A percentile compares a stretch with the other conserved stretches of the same genome.
These are phyloP conservation scores for Tragelaphus scriptus DNA, from an alignment of 2,113 vertebrate genomes.

Conservation along the genomic window DNA sequence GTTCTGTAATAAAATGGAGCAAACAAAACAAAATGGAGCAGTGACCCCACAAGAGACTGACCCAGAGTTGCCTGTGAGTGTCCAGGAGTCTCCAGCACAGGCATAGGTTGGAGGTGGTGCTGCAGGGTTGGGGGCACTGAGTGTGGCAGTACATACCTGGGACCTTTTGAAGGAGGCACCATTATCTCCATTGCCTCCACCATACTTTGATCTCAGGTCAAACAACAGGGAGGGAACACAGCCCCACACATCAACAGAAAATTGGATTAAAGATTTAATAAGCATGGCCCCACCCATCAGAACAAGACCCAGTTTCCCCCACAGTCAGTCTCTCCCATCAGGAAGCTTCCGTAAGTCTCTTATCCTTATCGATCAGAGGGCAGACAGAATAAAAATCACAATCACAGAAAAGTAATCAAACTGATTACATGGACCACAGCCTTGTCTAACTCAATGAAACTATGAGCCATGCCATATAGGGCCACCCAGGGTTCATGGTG, in stretches of 20 bases:
- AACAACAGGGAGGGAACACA: background rate
- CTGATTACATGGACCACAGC: background rate
- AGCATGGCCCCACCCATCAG: background rate
- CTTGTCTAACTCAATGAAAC: background rate
- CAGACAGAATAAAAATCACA: background rate
- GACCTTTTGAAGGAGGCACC: background rate
- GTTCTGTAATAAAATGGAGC: background rate
- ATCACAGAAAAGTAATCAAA: background rate
- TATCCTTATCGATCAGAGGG: background rate
- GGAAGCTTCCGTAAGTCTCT: background rate
- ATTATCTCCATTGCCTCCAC: background rate
- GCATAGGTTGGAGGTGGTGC: accelerated
- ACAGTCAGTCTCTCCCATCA: background rate
- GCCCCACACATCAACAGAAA: background rate
- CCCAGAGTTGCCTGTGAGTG: background rate
- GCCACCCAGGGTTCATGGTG: background rate
- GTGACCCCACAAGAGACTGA: background rate
- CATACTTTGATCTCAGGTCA: background rate
- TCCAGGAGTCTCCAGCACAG: background rate
- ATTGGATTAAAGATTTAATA: background rate
- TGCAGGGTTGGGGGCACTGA: background rate
- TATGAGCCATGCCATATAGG: background rate
- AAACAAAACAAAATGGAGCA: background rate
- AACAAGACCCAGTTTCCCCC: background rate
- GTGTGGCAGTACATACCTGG: accelerated